Evolutionary conservation across 2,888 invertebrate species (phyloP), one percentile per base, ranked within the genome.

Genomic region (Protophormia terraenovae): DNA sequence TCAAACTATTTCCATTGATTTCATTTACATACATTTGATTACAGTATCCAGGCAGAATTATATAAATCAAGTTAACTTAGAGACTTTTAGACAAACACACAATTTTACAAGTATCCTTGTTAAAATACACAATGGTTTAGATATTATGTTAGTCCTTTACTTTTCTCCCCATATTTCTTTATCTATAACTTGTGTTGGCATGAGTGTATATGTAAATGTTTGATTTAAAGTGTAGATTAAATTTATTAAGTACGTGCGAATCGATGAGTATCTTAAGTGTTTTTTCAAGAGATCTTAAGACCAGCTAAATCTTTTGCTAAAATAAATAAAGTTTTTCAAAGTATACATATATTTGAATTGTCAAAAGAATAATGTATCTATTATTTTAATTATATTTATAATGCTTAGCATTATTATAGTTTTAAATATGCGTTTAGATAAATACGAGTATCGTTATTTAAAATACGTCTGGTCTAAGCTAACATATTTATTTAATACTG

Each of bases 11-110:
- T 50, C 22, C 29, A 67, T 53, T 69, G 69, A 69, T 53, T 53
- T 69, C 24, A 69, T 53, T 53, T 69, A 53, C 50, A 53, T 69
- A 53, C 50, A 53, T 69, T 69, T 35, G 22, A 69, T 69, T 69
- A 35, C 69, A 35, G n/a, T 22, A 47, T 35, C 50, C 14, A 38
- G 53, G 24, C 35, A 53, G 24, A 69, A 53, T 69, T 69, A 53
- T 53, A 53, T 53, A 69, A 35, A 67, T 67, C 67, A 50, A 69
- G 35, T 53, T 53, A n/a, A 35, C 53, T 69, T 35, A 8, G 2
- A 22, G 12, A 53, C 35, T 29, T 8, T 35, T 14, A 22, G 14
- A 35, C 35, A 24, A n/a, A 50, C 1, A 50, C 24, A 4, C 14
- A 22, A 45, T 16, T 41, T 14, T 41, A 16, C n/a, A 66, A 29